These are phyloP conservation scores for Gymnothorax reevesii DNA, from an alignment of 2,797 vertebrate genomes.

Conservation along the genomic window DNA sequence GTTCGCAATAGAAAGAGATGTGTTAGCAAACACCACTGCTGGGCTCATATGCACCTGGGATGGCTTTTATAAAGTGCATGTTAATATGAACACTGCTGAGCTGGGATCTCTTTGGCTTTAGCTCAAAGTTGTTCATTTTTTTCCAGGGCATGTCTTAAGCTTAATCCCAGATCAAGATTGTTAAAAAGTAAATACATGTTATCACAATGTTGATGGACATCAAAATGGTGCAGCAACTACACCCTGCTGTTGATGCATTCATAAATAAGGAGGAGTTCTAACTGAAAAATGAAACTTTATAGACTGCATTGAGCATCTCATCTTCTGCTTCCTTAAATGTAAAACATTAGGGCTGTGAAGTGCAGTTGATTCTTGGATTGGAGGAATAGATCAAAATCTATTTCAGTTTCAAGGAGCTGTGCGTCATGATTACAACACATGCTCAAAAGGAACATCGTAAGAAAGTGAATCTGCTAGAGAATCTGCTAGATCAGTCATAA, in stretches of 20 bases:
- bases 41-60: neutral
- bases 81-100: no score
- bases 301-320: neutral
- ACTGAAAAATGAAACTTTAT: neutral
- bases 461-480: no score
- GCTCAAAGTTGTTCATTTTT: neutral
- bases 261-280: neutral
- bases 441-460: no score
- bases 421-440: no score
- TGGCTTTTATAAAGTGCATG: no score
- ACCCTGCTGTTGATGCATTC: neutral
- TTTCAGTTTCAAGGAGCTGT: neutral
- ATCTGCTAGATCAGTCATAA: no score
- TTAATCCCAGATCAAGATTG: neutral
- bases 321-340: neutral
- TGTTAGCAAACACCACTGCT: neutral
- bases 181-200: neutral
- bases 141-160: neutral
- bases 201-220: neutral
- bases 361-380: neutral
- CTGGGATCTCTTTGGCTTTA: neutral
- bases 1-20: neutral
- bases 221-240: neutral
- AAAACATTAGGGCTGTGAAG: neutral
- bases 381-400: neutral